phyloP scores from a whole-genome alignment of 1,140 invertebrate genomes.

The Linepithema humile region DNA sequence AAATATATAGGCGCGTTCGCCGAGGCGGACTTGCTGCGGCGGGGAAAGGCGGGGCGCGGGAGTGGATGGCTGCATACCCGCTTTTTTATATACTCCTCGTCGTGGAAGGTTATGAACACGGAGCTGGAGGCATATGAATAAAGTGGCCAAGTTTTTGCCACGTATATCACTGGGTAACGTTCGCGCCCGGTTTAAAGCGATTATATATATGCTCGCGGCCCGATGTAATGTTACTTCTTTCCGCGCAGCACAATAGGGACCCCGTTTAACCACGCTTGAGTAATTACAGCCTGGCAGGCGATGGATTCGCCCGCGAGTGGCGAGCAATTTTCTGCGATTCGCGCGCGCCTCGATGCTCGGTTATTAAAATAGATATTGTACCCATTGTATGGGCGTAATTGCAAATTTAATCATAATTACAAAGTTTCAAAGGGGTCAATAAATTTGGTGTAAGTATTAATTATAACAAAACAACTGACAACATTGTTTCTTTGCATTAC shows the following conservation, averaged over 20 bases:
- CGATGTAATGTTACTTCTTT: conserved; percentile 66
- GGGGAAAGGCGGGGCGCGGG: conserved; percentile 21
- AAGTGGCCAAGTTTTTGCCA: conserved; percentile 76
- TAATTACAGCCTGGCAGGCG: conserved; percentile 67
- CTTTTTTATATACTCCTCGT: conserved; percentile 72
- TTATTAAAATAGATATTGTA: conserved; percentile 43
- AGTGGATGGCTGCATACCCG: conserved; percentile 56
- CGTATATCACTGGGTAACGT: conserved; percentile 75
- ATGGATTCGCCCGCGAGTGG: conserved; percentile 55
- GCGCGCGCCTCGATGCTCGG: conserved; percentile 17
- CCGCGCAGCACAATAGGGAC: conserved; percentile 26
- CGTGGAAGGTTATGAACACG: conserved; percentile 74
- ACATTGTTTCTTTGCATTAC: background rate
- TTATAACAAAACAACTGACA: background rate
- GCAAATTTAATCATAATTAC: conserved; percentile 19
- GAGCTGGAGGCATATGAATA: conserved; percentile 73
- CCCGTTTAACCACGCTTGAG: conserved; percentile 66
- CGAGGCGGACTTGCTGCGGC: conserved; percentile 41
- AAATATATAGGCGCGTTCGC: conserved; percentile 69
- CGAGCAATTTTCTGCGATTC: conserved; percentile 40
- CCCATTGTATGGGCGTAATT: conserved; percentile 16
- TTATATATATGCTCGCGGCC: conserved; percentile 46
- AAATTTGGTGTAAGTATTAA: conserved; percentile 1
- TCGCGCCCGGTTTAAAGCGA: conserved; percentile 72
- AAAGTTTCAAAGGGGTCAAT: conserved; percentile 2